These are phyloP conservation scores for Semibalanus balanoides DNA, from an alignment of 1,140 invertebrate species.

Conservation along the genomic window DNA sequence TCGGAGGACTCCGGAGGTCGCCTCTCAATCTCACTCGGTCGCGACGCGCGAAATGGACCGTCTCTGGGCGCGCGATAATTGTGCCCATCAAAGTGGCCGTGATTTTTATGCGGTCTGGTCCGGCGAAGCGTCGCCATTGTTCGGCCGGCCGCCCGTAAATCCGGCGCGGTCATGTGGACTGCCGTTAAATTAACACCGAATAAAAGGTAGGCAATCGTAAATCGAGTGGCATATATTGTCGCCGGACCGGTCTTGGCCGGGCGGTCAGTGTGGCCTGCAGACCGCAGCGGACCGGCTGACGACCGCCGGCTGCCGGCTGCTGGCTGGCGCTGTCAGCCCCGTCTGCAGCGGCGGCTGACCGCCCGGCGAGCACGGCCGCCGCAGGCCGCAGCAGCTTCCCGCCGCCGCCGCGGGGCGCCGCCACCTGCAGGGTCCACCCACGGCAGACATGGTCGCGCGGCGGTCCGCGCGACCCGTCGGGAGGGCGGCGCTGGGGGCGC, in stretches of 20 bases:
- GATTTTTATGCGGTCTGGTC: neutral
- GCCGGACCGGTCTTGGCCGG: neutral
- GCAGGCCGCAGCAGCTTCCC: neutral
- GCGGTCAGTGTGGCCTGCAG: too few species aligned
- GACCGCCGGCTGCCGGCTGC: too few species aligned
- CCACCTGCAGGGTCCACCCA: neutral
- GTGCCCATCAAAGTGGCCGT: neutral
- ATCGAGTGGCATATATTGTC: neutral
- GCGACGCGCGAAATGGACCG: neutral
- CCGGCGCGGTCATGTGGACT: neutral
- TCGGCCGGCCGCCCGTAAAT: neutral
- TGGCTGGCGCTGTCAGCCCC: too few species aligned
- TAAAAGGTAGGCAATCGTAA: neutral
- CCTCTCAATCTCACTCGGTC: neutral
- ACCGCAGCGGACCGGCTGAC: neutral
- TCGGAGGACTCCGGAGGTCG: too few species aligned
- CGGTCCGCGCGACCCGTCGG: too few species aligned
- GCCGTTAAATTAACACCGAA: neutral
- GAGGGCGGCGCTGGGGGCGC: too few species aligned
- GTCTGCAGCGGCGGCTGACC: too few species aligned
- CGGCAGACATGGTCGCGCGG: neutral
- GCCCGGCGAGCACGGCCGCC: too few species aligned
- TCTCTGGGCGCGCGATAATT: neutral
- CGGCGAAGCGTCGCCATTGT: neutral
- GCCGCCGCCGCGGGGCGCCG: too few species aligned